A percentile compares a stretch with the other conserved stretches of the same genome.
These are phyloP conservation scores for Drosophila nebulosa DNA, from an alignment of 1,140 invertebrate species.

Conservation along the genomic window DNA sequence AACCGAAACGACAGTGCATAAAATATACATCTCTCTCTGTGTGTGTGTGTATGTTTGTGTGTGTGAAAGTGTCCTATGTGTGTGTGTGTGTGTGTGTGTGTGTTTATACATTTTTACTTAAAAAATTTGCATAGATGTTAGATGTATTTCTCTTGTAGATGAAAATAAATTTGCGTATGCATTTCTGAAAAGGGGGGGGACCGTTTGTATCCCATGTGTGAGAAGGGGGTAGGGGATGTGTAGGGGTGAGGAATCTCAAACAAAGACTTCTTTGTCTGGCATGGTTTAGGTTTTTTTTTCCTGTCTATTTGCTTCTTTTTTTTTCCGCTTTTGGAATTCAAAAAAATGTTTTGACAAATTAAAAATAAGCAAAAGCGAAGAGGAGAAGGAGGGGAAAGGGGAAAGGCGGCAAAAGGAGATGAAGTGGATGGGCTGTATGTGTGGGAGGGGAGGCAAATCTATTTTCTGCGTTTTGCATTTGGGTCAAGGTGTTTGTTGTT, in stretches of 20 bases:
- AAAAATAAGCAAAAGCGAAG: slow-evolving; percentile 73
- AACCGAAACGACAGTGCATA: slow-evolving; percentile 71
- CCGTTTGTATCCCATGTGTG: not conserved
- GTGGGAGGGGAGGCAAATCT: slow-evolving; percentile 28
- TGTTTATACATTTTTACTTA: slow-evolving; percentile 42
- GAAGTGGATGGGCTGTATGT: not conserved
- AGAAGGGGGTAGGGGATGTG: slow-evolving; percentile 3
- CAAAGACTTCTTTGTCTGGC: slow-evolving; percentile 67
- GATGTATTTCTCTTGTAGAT: slow-evolving; percentile 30
- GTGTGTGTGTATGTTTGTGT: not conserved
- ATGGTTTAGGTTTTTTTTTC: not conserved
- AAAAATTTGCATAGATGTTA: slow-evolving; percentile 68
- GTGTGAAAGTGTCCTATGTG: no score
- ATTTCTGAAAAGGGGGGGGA: slow-evolving; percentile 33
- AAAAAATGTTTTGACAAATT: slow-evolving; percentile 75
- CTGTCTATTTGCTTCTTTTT: slow-evolving; percentile 10
- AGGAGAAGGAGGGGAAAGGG: slow-evolving; percentile 43
- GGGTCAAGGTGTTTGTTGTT: slow-evolving; percentile 70
- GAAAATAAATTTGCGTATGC: slow-evolving; percentile 77
- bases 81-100: not conserved
- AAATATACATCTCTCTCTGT: slow-evolving; percentile 46
- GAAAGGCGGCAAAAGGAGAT: not conserved
- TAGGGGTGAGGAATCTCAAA: slow-evolving; percentile 52
- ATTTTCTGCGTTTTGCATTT: slow-evolving; percentile 67
- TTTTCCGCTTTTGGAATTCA: slow-evolving; percentile 30